Conservation (phyloP, 1,140 invertebrate species). For the Drosophila melanica region DNA sequence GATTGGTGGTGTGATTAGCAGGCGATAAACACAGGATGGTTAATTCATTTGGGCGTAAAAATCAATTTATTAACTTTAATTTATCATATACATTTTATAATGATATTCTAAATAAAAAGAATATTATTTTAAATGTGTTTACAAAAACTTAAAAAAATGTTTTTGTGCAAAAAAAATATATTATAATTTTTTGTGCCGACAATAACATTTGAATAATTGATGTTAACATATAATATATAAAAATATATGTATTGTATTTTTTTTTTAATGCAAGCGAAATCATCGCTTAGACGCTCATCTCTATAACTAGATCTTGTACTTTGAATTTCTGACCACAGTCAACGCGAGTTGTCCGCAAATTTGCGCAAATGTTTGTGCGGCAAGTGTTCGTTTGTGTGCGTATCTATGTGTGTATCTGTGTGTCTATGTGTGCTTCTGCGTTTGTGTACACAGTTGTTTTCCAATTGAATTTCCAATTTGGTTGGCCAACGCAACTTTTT, state of each 20-base stretch:
- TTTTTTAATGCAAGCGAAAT: background rate
- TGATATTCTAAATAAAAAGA: too few species aligned
- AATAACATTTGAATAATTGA: background rate
- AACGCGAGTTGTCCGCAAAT: slow-evolving; percentile 48
- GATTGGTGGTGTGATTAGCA: background rate
- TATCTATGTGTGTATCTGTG: slow-evolving; percentile 8
- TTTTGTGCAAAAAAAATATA: too few species aligned
- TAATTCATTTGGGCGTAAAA: too few species aligned
- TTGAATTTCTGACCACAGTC: slow-evolving; percentile 53
- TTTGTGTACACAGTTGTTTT: slow-evolving; percentile 50
- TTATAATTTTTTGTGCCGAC: too few species aligned
- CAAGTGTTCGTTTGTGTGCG: slow-evolving; percentile 25
- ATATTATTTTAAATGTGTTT: too few species aligned
- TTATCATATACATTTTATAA: too few species aligned
- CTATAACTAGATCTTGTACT: slow-evolving; percentile 17
- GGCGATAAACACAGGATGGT: background rate
- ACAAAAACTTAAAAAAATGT: too few species aligned
- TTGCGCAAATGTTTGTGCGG: slow-evolving; percentile 64
- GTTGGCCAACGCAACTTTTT: slow-evolving; percentile 62
- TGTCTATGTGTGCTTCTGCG: slow-evolving; percentile 25
- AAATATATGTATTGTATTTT: too few species aligned
- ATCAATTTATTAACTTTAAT: too few species aligned
- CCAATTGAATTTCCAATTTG: slow-evolving; percentile 73
- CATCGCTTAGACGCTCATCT: background rate
- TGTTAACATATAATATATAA: too few species aligned